phyloP scores from a whole-genome alignment of 2,113 vertebrate genomes.

The Sinocyclocheilus rhinocerous region DNA sequence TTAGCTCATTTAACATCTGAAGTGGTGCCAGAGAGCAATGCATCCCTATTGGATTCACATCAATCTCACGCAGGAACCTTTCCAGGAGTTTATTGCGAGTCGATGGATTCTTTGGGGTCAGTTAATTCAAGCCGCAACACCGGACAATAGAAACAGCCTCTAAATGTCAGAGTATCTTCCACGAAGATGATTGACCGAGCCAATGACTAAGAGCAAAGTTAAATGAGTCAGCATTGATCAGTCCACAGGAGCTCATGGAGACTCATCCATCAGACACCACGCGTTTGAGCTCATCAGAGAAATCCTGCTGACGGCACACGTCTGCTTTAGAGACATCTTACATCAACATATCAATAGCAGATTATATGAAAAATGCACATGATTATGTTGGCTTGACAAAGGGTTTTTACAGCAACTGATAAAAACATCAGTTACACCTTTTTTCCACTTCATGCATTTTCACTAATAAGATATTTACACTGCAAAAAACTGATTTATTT shows the following conservation, averaged over 20 bases:
- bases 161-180: slow-evolving; percentile 37
- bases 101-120: slow-evolving; percentile 53
- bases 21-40: slow-evolving; percentile 34
- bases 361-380: no score
- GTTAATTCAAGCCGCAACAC: slow-evolving; percentile 51
- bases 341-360: no score
- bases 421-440: no score
- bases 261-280: slow-evolving; percentile 41
- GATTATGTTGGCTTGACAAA: no score
- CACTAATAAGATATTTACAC: no score
- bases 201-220: slow-evolving; percentile 48
- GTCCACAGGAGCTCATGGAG: not conserved
- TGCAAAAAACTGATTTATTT: no score
- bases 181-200: slow-evolving; percentile 43
- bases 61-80: slow-evolving; percentile 47
- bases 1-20: slow-evolving; percentile 31
- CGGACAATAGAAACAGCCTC: slow-evolving; percentile 45
- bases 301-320: not conserved
- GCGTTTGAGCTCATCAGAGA: no score
- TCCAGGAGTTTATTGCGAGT: slow-evolving; percentile 53
- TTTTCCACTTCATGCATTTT: no score
- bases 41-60: slow-evolving; percentile 57
- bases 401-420: no score
- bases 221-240: slow-evolving; percentile 47
- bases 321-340: not conserved